A percentile compares a stretch with the other conserved stretches of the same genome.
Conservation (phyloP, 2,797 vertebrate genomes). For the Alouatta caraya region DNA sequence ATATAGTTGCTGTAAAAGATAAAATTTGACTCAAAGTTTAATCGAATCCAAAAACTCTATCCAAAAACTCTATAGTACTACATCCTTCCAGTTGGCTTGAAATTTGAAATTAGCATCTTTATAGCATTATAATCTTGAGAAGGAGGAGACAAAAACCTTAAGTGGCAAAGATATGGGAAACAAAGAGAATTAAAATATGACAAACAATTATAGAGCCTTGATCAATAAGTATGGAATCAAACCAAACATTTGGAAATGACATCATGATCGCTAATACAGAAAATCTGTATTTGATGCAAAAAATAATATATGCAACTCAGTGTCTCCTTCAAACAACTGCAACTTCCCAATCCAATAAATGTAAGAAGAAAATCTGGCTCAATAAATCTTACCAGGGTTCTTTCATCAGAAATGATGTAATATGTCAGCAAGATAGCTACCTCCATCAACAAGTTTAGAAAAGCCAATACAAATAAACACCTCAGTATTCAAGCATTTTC, state of each 20-base stretch:
- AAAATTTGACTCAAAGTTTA: background rate
- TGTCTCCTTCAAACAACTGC: background rate
- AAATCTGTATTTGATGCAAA: background rate
- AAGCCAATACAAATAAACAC: slow-evolving; percentile 57
- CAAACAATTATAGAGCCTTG: background rate
- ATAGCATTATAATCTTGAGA: background rate
- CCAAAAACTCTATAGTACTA: background rate
- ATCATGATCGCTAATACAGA: background rate
- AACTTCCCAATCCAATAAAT: background rate
- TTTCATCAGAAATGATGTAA: slow-evolving; percentile 55
- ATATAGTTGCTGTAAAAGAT: background rate
- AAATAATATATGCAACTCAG: background rate
- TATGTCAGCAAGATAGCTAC: slow-evolving; percentile 17
- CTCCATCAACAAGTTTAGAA: background rate
- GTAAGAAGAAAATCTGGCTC: background rate
- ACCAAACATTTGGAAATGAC: background rate
- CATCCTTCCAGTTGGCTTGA: background rate
- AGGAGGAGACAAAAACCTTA: background rate
- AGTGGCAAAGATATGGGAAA: background rate
- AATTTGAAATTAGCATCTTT: background rate
- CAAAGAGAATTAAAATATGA: background rate
- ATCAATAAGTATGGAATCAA: background rate
- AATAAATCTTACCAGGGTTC: background rate
- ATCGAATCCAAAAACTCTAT: background rate
- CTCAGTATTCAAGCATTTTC: background rate